Percentiles rank a stretch among this genome's conserved stretches.
phyloP scores from a whole-genome alignment of 2,888 invertebrate species.

The Philereme transversata region DNA sequence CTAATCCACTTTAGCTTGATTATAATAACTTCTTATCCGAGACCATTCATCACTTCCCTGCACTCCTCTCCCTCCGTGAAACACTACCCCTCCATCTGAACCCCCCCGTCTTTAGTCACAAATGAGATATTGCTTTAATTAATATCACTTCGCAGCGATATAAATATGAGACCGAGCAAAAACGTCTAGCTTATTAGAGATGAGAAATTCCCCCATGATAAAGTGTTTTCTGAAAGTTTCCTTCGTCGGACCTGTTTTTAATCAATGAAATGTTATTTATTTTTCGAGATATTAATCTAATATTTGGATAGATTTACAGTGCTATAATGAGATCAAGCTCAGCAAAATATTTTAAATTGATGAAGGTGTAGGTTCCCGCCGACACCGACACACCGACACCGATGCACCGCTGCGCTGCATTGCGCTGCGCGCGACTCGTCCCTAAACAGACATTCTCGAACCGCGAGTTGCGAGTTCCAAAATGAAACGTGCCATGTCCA shows the following conservation, averaged over 20 bases:
- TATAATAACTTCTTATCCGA: too few relatives aligned
- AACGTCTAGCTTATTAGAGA: constrained; percentile 19
- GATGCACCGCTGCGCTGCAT: too few relatives aligned
- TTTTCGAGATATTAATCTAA: constrained; percentile 3
- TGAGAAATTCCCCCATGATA: constrained; percentile 10
- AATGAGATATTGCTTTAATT: constrained; percentile 61
- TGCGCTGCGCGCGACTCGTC: too few relatives aligned
- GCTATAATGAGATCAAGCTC: too few relatives aligned
- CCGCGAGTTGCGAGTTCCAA: too few relatives aligned
- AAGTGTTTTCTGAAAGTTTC: constrained; percentile 7
- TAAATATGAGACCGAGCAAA: constrained; percentile 42
- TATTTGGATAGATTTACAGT: background rate
- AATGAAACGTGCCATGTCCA: too few relatives aligned
- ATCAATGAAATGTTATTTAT: constrained; percentile 17
- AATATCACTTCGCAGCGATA: constrained; percentile 49
- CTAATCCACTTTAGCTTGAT: constrained; percentile 13
- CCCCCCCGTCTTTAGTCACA: constrained; percentile 26
- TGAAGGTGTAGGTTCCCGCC: too few relatives aligned
- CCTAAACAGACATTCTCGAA: too few relatives aligned
- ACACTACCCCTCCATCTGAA: background rate
- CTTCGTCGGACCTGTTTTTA: constrained; percentile 7
- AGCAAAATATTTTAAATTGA: too few relatives aligned
- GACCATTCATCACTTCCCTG: background rate
- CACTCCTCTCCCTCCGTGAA: background rate
- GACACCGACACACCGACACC: too few relatives aligned